Evolutionary conservation across 1,140 invertebrate species (phyloP), one percentile per base, ranked within the genome.

Genomic region (Matsumurasca onukii): DNA sequence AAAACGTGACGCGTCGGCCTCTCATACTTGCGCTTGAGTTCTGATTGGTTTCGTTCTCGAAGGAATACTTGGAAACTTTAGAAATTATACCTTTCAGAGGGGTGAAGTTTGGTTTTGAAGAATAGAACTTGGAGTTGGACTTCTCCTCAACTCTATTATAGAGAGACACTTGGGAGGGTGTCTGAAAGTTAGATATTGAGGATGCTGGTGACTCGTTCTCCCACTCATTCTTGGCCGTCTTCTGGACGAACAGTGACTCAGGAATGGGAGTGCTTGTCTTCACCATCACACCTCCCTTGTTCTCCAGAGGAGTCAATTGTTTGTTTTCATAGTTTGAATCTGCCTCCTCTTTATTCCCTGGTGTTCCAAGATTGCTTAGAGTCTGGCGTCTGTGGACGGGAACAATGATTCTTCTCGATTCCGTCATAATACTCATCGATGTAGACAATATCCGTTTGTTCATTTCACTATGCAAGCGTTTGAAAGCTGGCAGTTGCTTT

Each of bases 81-180:
- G 55, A 13, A 22, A 59, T 59, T 59, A 59, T 59, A 29, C 55
- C 30, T 29, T 27, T 22, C 22, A 59, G 55, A 29, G 55, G 55
- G 30, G 55, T 59, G n/a, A 59, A 9, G 12, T 12, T 5, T 59
- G 55, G 2, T 59, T n/a, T n/a, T n/a, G n/a, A n/a, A n/a, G n/a
- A n/a, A n/a, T n/a, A n/a, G n/a, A n/a, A n/a, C n/a, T n/a, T n/a
- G n/a, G n/a, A n/a, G n/a, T n/a, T n/a, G n/a, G n/a, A n/a, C n/a
- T n/a, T n/a, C n/a, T n/a, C n/a, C n/a, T n/a, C n/a, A n/a, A n/a
- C n/a, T n/a, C n/a, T n/a, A n/a, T n/a, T n/a, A n/a, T n/a, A n/a
- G n/a, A n/a, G 22, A 52, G 49, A 17, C 49, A 5, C 15, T 5
- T 20, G n/a, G 5, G 2, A 29, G 3, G 55, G 55, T 27, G 55